Percentiles rank a stretch among this genome's conserved stretches.
Evolutionary conservation across 2,797 vertebrate genomes (phyloP).

Genomic region (Enteromius trimaculatus): DNA sequence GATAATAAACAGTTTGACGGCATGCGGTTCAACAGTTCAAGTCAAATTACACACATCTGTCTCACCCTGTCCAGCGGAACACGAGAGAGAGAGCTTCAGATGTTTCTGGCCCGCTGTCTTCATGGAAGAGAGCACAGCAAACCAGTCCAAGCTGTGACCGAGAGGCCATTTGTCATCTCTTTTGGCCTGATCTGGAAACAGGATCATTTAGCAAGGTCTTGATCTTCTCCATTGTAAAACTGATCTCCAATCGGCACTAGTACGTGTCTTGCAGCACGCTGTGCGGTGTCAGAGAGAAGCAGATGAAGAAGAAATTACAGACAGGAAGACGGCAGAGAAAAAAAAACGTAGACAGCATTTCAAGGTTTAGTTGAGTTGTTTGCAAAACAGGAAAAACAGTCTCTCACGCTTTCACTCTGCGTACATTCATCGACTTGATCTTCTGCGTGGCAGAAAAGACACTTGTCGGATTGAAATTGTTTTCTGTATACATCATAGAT

Average conservation of each 20-base stretch:
- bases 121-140: constrained; percentile 53
- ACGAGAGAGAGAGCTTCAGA: constrained; percentile 59
- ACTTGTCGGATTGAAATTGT: not conserved
- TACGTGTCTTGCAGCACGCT: not conserved
- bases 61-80: constrained; percentile 58
- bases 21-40: constrained; percentile 63
- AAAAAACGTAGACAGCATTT: constrained; percentile 1
- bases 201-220: constrained; percentile 6
- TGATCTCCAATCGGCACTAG: not conserved
- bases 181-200: constrained; percentile 29
- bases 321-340: constrained; percentile 3
- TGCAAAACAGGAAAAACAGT: constrained; percentile 45
- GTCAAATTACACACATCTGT: constrained; percentile 65
- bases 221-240: constrained; percentile 15
- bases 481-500: constrained; percentile 1
- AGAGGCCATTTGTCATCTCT: constrained; percentile 51
- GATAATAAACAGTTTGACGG: constrained; percentile 65
- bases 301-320: constrained; percentile 28
- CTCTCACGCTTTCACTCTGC: constrained; percentile 43
- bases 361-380: constrained; percentile 23
- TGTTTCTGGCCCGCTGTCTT: constrained; percentile 58
- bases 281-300: not conserved
- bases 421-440: constrained; percentile 37
- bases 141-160: constrained; percentile 56
- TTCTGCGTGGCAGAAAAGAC: constrained; percentile 24